phyloP scores from a whole-genome alignment of 1,140 invertebrate species.

The Temnothorax curvispinosus region DNA sequence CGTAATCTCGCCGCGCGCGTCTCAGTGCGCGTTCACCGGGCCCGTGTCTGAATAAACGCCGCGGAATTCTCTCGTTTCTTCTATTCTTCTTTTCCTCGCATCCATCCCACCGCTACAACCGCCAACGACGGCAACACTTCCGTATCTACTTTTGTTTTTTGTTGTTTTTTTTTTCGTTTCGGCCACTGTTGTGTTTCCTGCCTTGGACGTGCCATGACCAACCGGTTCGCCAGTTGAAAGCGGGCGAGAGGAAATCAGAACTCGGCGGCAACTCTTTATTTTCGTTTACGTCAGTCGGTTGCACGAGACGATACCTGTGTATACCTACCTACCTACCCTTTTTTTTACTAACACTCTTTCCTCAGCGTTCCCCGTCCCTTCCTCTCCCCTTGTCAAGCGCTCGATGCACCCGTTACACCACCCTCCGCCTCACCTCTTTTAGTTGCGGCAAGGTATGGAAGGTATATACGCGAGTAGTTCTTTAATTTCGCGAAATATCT shows the following conservation, averaged over 20 bases:
- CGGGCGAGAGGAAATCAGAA: slow-evolving; percentile 38
- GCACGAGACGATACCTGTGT: slow-evolving; percentile 23
- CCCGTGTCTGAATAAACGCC: slow-evolving; percentile 55
- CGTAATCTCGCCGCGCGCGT: slow-evolving; percentile 51
- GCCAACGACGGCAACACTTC: not conserved
- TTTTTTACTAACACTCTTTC: slow-evolving; percentile 19
- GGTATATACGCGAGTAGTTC: slow-evolving; percentile 40
- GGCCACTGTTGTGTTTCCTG: slow-evolving; percentile 1
- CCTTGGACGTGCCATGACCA: slow-evolving; percentile 18
- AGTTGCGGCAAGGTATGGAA: slow-evolving; percentile 28
- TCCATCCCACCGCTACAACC: not conserved
- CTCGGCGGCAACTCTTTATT: slow-evolving; percentile 60
- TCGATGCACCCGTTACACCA: not conserved
- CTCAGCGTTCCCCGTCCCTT: not conserved
- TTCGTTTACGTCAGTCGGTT: slow-evolving; percentile 51
- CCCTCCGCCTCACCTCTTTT: slow-evolving; percentile 30
- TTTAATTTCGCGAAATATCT: slow-evolving; percentile 66
- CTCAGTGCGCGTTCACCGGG: not conserved
- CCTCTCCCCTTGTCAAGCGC: not conserved
- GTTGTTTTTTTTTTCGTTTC: not conserved
- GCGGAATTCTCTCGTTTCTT: slow-evolving; percentile 22
- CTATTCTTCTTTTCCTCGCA: slow-evolving; percentile 1
- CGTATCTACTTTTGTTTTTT: not conserved
- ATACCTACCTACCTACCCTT: not conserved
- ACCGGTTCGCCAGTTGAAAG: slow-evolving; percentile 4